Conservation (phyloP, 2,888 invertebrate species). For the Drosophila robusta region DNA sequence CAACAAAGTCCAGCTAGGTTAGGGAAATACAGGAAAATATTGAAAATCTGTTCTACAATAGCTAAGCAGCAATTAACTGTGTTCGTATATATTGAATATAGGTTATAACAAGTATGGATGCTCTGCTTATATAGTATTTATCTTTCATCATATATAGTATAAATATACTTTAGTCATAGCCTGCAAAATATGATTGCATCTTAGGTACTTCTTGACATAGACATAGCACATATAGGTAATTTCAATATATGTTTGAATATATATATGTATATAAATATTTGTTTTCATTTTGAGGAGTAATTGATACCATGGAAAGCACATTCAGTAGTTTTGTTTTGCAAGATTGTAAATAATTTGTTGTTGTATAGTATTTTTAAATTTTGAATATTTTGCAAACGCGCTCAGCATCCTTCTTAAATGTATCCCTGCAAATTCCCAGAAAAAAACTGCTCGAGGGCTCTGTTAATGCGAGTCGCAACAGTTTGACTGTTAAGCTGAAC, state of each 20-base stretch:
- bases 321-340: constrained; percentile 15
- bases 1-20: constrained; percentile 10
- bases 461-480: constrained; percentile 25
- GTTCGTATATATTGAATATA: constrained; percentile 12
- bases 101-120: constrained; percentile 1
- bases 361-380: neutral
- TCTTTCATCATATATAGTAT: constrained; percentile 12
- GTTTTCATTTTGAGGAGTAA: constrained; percentile 34
- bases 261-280: constrained; percentile 8
- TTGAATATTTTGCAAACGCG: constrained; percentile 27
- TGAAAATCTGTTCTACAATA: constrained; percentile 14
- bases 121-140: constrained; percentile 13
- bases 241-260: constrained; percentile 20
- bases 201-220: constrained; percentile 56
- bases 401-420: constrained; percentile 47
- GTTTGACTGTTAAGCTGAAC: constrained; percentile 9
- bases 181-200: constrained; percentile 20
- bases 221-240: constrained; percentile 35
- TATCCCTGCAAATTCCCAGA: constrained; percentile 68
- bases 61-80: constrained; percentile 8
- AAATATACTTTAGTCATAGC: constrained; percentile 2
- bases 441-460: constrained; percentile 4
- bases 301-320: constrained; percentile 52
- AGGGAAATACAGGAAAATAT: constrained; percentile 4
- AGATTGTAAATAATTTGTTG: constrained; percentile 4